phyloP scores from a whole-genome alignment of 2,797 vertebrate genomes.

The Galaxias olidus region DNA sequence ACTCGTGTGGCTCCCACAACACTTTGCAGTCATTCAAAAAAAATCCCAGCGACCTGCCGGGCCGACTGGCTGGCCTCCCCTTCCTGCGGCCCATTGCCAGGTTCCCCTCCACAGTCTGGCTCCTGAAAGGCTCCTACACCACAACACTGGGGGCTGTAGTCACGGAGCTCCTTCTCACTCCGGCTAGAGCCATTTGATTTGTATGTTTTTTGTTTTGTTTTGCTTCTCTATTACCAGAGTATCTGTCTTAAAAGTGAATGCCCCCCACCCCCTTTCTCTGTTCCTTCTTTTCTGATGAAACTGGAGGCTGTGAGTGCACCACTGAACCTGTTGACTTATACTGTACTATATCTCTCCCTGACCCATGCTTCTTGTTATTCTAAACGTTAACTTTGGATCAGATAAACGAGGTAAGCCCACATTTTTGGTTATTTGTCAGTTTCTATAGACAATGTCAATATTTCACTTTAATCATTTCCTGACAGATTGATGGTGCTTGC shows the following conservation, averaged over 20 bases:
- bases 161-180: conserved; percentile 52
- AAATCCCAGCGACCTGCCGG: conserved; percentile 18
- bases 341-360: conserved; percentile 77
- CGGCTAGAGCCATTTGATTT: conserved; percentile 49
- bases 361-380: conserved; percentile 79
- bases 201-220: conserved; percentile 50
- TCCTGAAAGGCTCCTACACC: conserved; percentile 17
- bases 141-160: conserved; percentile 8
- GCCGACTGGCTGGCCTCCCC: not conserved
- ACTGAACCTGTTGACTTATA: conserved; percentile 74
- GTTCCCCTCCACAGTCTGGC: conserved; percentile 19
- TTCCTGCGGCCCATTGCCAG: conserved; percentile 18
- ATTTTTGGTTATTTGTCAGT: conserved; percentile 72
- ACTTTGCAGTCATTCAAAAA: conserved; percentile 50
- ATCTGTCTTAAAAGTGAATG: conserved; percentile 64
- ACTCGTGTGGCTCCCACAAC: conserved; percentile 27
- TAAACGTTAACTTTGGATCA: conserved; percentile 81
- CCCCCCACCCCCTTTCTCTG: conserved; percentile 69
- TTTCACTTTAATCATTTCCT: not conserved
- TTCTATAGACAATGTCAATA: conserved; percentile 42
- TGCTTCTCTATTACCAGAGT: conserved; percentile 43
- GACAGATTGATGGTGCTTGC: conserved; percentile 52
- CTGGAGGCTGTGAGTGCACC: conserved; percentile 59
- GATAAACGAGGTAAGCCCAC: conserved; percentile 83
- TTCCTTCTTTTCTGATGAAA: conserved; percentile 48